phyloP scores from a whole-genome alignment of 2,888 invertebrate species.

The Gisinianus flammeolus region DNA sequence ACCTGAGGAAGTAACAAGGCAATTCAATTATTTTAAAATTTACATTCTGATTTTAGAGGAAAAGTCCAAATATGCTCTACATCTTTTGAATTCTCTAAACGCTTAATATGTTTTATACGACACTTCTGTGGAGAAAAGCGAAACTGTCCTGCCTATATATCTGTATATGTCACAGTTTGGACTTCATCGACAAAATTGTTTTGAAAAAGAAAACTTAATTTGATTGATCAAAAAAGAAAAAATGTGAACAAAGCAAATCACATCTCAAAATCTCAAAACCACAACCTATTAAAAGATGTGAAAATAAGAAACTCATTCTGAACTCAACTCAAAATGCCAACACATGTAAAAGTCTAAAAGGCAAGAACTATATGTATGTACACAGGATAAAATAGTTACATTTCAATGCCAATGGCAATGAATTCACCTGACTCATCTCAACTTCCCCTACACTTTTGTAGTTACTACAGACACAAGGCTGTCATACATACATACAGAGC shows the following conservation, averaged over 20 bases:
- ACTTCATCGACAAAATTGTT: too few species aligned
- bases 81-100: too few species aligned
- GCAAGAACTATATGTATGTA: neutral
- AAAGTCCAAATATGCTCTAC: too few species aligned
- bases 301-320: neutral
- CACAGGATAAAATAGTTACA: neutral
- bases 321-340: neutral
- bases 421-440: neutral
- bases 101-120: too few species aligned
- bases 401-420: neutral
- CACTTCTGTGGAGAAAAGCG: too few species aligned
- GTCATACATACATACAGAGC: neutral
- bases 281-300: neutral
- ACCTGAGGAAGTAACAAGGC: conserved; percentile 77
- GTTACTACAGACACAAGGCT: neutral
- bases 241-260: neutral
- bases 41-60: too few species aligned
- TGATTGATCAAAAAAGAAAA: neutral
- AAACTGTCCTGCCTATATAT: neutral
- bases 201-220: neutral
- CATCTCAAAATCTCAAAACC: neutral
- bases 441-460: neutral
- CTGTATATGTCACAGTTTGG: neutral
- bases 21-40: too few species aligned
- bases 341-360: neutral